These are phyloP conservation scores for Drosophila fuyamai DNA, from an alignment of 1,140 invertebrate genomes.

Conservation along the genomic window DNA sequence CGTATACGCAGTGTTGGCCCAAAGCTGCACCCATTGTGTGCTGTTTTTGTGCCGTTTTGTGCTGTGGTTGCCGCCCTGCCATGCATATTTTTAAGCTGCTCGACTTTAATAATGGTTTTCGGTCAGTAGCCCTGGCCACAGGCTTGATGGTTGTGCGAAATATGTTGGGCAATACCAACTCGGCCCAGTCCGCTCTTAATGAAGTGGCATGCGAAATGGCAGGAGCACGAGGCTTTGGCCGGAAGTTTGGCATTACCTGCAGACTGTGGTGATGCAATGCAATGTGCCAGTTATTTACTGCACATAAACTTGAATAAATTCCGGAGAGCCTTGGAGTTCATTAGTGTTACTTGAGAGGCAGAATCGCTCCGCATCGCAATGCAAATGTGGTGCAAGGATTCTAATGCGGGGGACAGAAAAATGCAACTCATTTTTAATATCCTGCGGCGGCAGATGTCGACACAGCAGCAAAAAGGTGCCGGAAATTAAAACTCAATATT, in stretches of 20 bases:
- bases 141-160: constrained; percentile 50
- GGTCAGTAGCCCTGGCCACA: constrained; percentile 63
- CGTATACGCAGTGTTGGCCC: constrained; percentile 67
- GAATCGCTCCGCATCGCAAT: constrained; percentile 17
- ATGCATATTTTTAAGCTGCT: constrained; percentile 78
- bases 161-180: constrained; percentile 1
- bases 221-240: constrained; percentile 13
- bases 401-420: constrained; percentile 43
- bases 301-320: constrained; percentile 54
- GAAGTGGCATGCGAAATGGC: constrained; percentile 60
- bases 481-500: constrained; percentile 84
- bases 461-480: constrained; percentile 54
- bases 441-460: constrained; percentile 71
- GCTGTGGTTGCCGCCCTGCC: constrained; percentile 57
- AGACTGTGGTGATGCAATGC: constrained; percentile 37
- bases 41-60: constrained; percentile 4
- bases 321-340: constrained; percentile 49
- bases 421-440: constrained; percentile 81
- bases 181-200: constrained; percentile 49
- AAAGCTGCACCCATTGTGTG: constrained; percentile 25
- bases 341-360: constrained; percentile 53
- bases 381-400: constrained; percentile 58
- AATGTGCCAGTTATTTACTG: constrained; percentile 63
- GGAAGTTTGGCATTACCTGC: constrained; percentile 76
- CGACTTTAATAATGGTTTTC: constrained; percentile 80